Percentiles rank a stretch among this genome's conserved stretches.
Evolutionary conservation across 2,888 invertebrate genomes (phyloP).

Genomic region (Hypselothyrea guttata): DNA sequence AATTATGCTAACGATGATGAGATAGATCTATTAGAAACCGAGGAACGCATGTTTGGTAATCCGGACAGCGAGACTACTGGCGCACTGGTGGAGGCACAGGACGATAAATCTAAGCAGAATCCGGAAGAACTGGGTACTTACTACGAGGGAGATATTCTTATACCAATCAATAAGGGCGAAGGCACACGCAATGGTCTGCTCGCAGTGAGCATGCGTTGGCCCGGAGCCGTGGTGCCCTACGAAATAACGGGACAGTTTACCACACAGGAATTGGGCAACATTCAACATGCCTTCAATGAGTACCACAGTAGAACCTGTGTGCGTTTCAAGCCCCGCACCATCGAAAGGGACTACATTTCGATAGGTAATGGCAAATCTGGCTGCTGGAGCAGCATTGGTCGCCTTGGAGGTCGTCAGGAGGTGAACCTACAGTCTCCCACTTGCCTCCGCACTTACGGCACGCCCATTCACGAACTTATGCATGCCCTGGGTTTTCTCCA

Average conservation of each 20-base stretch:
- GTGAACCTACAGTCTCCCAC: slow-evolving; percentile 89
- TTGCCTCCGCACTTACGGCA: slow-evolving; percentile 88
- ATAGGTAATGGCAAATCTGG: slow-evolving; percentile 87
- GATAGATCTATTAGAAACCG: slow-evolving; percentile 59
- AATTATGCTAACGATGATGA: slow-evolving; percentile 23
- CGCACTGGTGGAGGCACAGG: slow-evolving; percentile 43
- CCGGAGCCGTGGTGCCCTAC: slow-evolving; percentile 87
- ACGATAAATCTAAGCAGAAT: slow-evolving; percentile 82
- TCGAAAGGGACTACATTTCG: slow-evolving; percentile 87
- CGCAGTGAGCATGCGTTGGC: slow-evolving; percentile 85
- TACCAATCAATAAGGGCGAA: slow-evolving; percentile 82
- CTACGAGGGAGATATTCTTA: slow-evolving; percentile 89
- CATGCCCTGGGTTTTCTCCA: slow-evolving; percentile 91
- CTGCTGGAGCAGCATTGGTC: slow-evolving; percentile 91
- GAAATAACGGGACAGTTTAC: slow-evolving; percentile 86
- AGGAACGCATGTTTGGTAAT: slow-evolving; percentile 81
- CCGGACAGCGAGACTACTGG: slow-evolving; percentile 82
- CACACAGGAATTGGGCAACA: slow-evolving; percentile 84
- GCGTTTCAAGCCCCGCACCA: slow-evolving; percentile 85
- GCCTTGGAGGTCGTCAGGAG: slow-evolving; percentile 85
- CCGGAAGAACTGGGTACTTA: slow-evolving; percentile 92
- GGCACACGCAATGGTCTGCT: slow-evolving; percentile 85
- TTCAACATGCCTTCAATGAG: slow-evolving; percentile 87
- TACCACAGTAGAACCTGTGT: slow-evolving; percentile 90
- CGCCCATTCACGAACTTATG: slow-evolving; percentile 90